Evolutionary conservation across 1,140 invertebrate species (phyloP), one percentile per base, ranked within the genome.

Genomic region (Drosophila orena): DNA sequence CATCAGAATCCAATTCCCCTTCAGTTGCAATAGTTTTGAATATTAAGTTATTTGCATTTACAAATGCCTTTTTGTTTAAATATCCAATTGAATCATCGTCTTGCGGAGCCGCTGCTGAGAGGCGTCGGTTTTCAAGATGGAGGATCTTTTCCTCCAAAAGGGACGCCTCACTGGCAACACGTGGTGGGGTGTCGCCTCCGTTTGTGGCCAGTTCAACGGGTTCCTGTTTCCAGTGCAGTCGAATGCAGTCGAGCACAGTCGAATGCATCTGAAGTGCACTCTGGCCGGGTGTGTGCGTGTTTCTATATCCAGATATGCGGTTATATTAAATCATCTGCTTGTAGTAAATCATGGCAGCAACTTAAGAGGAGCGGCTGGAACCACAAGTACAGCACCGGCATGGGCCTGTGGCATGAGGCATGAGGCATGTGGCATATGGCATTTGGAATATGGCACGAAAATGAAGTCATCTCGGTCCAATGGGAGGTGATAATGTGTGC

Each of bases 271-370:
- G 80, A 83, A 88, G 83, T 89, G 78, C 52, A 56, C 58, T 65
- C 64, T 35, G 79, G 47, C 11, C 40, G 65, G 46, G 22, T 65
- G 60, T 55, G 60, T 66, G 47, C 27, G 53, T 66, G 30, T 20
- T 35, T 43, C 43, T 54, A 47, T 20, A 50, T 56, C 50, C 34
- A 56, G 64, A 64, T 85, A 86, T 78, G 84, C 73, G 84, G 84
- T 89, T 66, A 77, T 81, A 89, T 89, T 89, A 89, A 89, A 84
- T 89, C 84, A 89, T 89, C 84, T 89, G 84, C 79, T 89, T 58
- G 79, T 77, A 84, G 79, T 88, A 83, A 84, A 83, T 88, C 83
- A 88, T 72, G 59, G 35, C 50, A 49, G 76, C 74, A 17, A 17
- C 37, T 22, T 8, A 57, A 56, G 38, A 74, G 68, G 20, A 70